Conservation (phyloP, 2,888 invertebrate genomes). For the Scaptodrosophila latifasciaeformis region DNA sequence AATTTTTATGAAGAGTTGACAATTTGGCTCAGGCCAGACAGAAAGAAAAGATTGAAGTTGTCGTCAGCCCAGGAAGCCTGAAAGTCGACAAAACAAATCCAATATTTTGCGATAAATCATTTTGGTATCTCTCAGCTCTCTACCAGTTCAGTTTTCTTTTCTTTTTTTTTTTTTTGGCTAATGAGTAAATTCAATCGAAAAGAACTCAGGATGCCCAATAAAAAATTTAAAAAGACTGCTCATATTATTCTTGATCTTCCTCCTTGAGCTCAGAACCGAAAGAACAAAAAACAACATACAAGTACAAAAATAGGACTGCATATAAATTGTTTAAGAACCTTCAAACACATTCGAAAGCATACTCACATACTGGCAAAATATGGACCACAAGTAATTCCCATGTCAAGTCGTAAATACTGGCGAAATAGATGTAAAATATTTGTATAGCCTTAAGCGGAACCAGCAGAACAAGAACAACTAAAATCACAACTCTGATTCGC, state of each 20-base stretch:
- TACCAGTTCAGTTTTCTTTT: slow-evolving; percentile 11
- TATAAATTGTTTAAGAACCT: background rate
- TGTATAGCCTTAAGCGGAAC: no score
- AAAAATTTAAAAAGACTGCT: background rate
- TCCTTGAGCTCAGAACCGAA: background rate
- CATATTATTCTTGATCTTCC: background rate
- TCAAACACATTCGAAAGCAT: fast-evolving
- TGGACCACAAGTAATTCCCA: slow-evolving; percentile 2
- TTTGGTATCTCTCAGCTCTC: slow-evolving; percentile 42
- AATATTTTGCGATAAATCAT: slow-evolving; percentile 68
- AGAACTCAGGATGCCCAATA: no score
- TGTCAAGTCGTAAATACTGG: slow-evolving; percentile 3
- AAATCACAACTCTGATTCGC: no score
- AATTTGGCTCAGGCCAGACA: slow-evolving; percentile 41
- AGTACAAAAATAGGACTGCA: slow-evolving; percentile 15
- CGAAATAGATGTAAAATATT: no score
- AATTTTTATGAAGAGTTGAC: slow-evolving; percentile 70
- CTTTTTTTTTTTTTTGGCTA: slow-evolving; percentile 18
- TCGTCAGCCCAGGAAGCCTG: no score
- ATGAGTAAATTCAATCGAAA: slow-evolving; percentile 32
- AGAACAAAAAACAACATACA: slow-evolving; percentile 2
- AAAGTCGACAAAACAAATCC: background rate
- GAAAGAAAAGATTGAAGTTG: no score
- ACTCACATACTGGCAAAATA: slow-evolving; percentile 14
- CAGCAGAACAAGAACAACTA: no score